A percentile compares a stretch with the other conserved stretches of the same genome.
These are phyloP conservation scores for Isurus oxyrinchus DNA, from an alignment of 2,113 vertebrate genomes.

Conservation along the genomic window DNA sequence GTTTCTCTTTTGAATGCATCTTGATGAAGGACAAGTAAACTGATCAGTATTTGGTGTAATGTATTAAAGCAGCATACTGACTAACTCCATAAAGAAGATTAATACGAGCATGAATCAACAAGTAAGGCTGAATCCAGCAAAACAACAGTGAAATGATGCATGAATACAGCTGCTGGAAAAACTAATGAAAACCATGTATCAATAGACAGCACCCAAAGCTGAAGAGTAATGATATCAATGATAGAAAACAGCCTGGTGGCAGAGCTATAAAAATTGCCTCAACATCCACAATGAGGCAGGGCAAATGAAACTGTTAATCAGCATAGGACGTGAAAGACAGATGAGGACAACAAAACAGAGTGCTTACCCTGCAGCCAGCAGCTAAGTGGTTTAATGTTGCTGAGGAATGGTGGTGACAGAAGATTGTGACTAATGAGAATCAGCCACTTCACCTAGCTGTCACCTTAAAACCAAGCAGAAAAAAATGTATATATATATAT, in stretches of 20 bases:
- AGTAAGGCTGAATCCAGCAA: slow-evolving; percentile 12
- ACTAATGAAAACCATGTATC: slow-evolving; percentile 28
- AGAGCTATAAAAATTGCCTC: slow-evolving; percentile 15
- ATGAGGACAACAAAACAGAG: background rate
- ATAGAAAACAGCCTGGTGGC: background rate
- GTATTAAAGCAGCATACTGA: background rate
- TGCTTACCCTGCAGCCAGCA: background rate
- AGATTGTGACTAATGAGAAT: background rate
- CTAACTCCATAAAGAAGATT: background rate
- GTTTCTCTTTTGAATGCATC: background rate
- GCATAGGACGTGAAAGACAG: background rate
- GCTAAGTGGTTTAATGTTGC: background rate
- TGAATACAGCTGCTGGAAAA: background rate
- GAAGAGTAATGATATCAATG: background rate
- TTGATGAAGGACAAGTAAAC: too few relatives aligned
- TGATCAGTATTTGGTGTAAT: background rate
- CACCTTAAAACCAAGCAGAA: background rate
- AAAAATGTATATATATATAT: background rate
- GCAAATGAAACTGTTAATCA: slow-evolving; percentile 27
- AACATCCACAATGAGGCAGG: background rate
- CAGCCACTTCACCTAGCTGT: background rate
- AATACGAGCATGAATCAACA: background rate
- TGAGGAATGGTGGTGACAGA: background rate
- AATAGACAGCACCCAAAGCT: background rate
- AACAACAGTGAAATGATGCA: background rate